phyloP scores from a whole-genome alignment of 2,113 vertebrate species.

The Serinus canaria region DNA sequence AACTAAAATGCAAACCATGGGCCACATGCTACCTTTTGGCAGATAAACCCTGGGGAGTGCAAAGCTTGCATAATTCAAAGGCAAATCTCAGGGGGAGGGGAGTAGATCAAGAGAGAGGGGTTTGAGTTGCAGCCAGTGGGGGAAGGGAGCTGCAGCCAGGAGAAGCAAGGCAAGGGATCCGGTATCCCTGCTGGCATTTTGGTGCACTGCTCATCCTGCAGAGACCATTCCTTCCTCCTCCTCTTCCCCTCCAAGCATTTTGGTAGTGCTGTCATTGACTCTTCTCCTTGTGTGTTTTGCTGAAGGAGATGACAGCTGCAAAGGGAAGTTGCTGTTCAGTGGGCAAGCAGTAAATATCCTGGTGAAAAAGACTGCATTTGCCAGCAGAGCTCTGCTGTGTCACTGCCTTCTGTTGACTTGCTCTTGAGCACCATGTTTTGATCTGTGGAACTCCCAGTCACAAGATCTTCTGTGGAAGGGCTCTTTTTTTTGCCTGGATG shows the following conservation, averaged over 20 bases:
- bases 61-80: conserved; percentile 60
- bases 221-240: not conserved
- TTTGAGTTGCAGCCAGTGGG: not conserved
- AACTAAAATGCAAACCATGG: conserved; percentile 59
- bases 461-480: not conserved
- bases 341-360: not conserved
- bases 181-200: not conserved
- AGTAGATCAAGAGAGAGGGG: conserved; percentile 4
- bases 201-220: not conserved
- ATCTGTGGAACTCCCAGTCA: not conserved
- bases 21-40: conserved; percentile 68
- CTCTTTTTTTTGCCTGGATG: not conserved
- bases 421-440: not conserved
- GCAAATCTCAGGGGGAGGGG: conserved; percentile 27
- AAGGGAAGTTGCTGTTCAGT: not conserved
- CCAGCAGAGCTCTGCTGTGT: not conserved
- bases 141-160: conserved; percentile 20
- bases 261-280: not conserved
- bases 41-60: conserved; percentile 50
- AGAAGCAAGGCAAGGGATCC: not conserved
- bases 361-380: not conserved
- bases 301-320: not conserved
- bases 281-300: not conserved
- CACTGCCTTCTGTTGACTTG: not conserved
- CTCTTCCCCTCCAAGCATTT: not conserved